Conservation (phyloP, 37 sponge, comb jelly and placozoan species). For the Haliclona indistincta region DNA sequence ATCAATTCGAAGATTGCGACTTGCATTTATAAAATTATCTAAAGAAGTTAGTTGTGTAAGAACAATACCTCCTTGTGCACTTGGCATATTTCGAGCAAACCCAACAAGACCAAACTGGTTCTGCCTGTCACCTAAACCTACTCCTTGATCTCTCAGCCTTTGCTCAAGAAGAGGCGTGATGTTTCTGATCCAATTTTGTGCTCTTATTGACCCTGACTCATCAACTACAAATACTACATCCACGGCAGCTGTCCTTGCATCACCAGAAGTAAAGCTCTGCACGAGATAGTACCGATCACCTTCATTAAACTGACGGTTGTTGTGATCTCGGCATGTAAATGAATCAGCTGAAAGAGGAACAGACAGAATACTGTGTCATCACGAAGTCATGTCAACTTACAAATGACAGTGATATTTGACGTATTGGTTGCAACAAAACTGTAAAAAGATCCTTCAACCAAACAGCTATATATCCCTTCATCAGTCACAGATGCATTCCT, state of each 20-base stretch:
- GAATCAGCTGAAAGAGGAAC: slow-evolving; percentile 21
- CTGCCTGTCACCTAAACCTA: slow-evolving; percentile 46
- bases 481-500: slow-evolving; percentile 15
- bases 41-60: slow-evolving; percentile 32
- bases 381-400: slow-evolving; percentile 33
- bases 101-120: slow-evolving; percentile 83
- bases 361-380: neutral
- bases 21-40: slow-evolving; percentile 22
- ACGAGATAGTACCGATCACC: slow-evolving; percentile 36
- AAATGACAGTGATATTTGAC: slow-evolving; percentile 7
- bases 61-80: slow-evolving; percentile 30
- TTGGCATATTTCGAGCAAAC: slow-evolving; percentile 35
- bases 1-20: slow-evolving; percentile 9
- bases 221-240: slow-evolving; percentile 85
- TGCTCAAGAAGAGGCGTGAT: slow-evolving; percentile 46
- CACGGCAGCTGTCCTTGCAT: slow-evolving; percentile 50
- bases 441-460: slow-evolving; percentile 8
- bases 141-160: slow-evolving; percentile 25
- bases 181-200: slow-evolving; percentile 62
- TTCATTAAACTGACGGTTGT: neutral
- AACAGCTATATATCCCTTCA: slow-evolving; percentile 45
- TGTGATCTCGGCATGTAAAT: slow-evolving; percentile 21
- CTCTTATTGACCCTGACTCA: slow-evolving; percentile 86
- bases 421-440: neutral
- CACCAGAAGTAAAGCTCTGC: slow-evolving; percentile 4